These are phyloP conservation scores for Zosterops hypoxanthus DNA, from an alignment of 2,113 vertebrate species.

Conservation along the genomic window DNA sequence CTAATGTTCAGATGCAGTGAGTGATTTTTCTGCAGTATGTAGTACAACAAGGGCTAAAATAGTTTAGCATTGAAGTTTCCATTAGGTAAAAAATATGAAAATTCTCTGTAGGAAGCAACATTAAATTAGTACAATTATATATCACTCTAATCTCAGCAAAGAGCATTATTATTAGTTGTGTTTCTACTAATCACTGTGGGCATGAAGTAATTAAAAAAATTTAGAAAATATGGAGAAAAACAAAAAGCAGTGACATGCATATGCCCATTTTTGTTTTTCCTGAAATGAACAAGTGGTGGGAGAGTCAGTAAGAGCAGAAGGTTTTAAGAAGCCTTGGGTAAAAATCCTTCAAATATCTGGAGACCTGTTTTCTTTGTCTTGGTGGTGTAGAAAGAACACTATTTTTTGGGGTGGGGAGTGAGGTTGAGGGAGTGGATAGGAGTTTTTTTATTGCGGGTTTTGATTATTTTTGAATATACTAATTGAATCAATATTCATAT, in stretches of 20 bases:
- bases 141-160: not conserved
- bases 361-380: not conserved
- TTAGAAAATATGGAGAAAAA: not conserved
- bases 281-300: not conserved
- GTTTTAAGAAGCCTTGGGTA: not conserved
- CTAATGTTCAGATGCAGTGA: not conserved
- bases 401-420: rapidly evolving
- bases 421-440: rapidly evolving
- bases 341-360: not conserved
- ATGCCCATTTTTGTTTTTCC: not conserved
- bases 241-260: rapidly evolving
- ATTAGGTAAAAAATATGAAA: not conserved
- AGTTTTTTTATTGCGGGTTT: not conserved
- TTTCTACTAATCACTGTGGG: not conserved
- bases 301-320: not conserved
- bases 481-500: not conserved
- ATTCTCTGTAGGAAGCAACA: not conserved
- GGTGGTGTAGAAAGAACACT: not conserved
- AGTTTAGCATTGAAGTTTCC: not conserved
- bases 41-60: not conserved
- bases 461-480: not conserved
- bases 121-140: not conserved
- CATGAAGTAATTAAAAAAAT: not conserved
- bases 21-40: not conserved
- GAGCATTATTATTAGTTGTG: not conserved